Conservation (phyloP, 2,888 invertebrate genomes). For the Ypsolopha scabrella region DNA sequence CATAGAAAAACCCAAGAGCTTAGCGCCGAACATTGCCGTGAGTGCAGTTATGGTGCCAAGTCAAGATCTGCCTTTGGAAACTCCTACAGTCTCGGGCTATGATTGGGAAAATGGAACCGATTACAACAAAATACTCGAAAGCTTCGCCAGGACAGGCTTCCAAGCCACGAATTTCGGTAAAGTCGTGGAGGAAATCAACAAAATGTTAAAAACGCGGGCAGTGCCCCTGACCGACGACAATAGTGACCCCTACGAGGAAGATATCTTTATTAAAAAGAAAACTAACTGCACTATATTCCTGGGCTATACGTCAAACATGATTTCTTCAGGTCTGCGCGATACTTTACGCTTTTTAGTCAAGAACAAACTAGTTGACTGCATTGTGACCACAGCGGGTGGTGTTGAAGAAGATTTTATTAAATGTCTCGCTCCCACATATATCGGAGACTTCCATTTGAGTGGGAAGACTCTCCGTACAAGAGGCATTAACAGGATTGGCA, state of each 20-base stretch:
- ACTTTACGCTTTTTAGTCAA: conserved; percentile 80
- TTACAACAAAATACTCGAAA: conserved; percentile 84
- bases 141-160: conserved; percentile 89
- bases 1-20: conserved; percentile 27
- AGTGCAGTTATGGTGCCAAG: conserved; percentile 81
- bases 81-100: conserved; percentile 84
- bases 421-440: conserved; percentile 93
- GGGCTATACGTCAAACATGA: conserved; percentile 97
- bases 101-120: conserved; percentile 93
- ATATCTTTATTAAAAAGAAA: conserved; percentile 82
- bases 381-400: conserved; percentile 98
- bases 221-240: conserved; percentile 76
- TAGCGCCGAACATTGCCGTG: conserved; percentile 68
- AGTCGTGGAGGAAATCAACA: conserved; percentile 91
- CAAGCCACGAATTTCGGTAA: conserved; percentile 96
- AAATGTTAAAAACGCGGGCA: conserved; percentile 86
- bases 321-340: conserved; percentile 95
- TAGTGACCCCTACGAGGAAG: conserved; percentile 77
- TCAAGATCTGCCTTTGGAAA: conserved; percentile 73
- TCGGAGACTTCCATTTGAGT: conserved; percentile 90
- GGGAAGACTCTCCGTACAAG: conserved; percentile 84
- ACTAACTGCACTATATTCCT: conserved; percentile 94
- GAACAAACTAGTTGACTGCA: conserved; percentile 87
- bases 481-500: conserved; percentile 90
- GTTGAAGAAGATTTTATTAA: conserved; percentile 99